Base-by-base conservation (phyloP, 2,888 invertebrate genomes). In the Alloscopus bannaensis region DNA sequence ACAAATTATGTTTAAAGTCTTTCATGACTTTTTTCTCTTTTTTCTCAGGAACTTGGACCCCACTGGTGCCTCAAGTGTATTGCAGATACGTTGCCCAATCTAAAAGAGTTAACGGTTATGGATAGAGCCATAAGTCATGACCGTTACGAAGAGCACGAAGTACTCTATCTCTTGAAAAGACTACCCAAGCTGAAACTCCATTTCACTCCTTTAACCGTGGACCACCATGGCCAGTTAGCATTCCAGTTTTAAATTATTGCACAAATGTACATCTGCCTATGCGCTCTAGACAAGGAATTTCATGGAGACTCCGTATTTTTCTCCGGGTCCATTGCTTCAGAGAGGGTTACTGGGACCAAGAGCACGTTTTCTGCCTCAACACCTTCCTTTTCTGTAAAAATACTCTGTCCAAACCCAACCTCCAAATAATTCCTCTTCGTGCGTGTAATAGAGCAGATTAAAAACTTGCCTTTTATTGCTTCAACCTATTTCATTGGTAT, bases 41-140 rank as follows among this genome's bases (percentile, higher is more conserved):
- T 79, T 64, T 22, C n/a, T 64, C 40, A 76, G 76, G 80, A 76
- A 66, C 36, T 81, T 18, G 76, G 82, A 6, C 75, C 82, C 13
- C 77, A 77, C 31, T 82, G 82, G 82, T 82, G 82, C 31, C 65
- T 82, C 28, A 55, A 68, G 18, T 59, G 69, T 50, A 82, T 82
- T 73, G 82, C 80, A 20, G 80, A 82, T 31, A 77, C 64, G 68
- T 64, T 80, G 20, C 59, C 77, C 6, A 60, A 73, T 68, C 42
- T 82, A n/a, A 28, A 73, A 36, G 68, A 80, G 24, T 57, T 82
- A 24, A 80, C 75, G 8, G 57, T 82, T n/a, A 82, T 82, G 82
- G 82, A 82, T 45, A 18, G 82, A 50, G 77, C 80, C 11, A 80
- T 82, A 55, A 72, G 72, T 55, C 68, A 80, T 52, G 82, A 82